Base-by-base conservation (phyloP, 2,888 invertebrate genomes). In the Nemurella pictetii region DNA sequence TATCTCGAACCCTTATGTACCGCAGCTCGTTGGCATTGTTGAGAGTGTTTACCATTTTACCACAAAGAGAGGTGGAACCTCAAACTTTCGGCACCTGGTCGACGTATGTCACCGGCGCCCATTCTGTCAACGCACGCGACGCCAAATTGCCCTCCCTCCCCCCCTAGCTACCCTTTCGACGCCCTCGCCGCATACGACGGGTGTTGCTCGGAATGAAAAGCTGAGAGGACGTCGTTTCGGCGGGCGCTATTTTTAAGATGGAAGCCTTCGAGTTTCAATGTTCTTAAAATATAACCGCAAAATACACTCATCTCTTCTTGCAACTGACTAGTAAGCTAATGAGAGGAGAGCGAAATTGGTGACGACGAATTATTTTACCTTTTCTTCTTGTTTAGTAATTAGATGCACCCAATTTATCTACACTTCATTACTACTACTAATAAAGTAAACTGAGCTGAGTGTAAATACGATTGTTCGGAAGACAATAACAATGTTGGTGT, bases 11-110 rank as follows among this genome's bases (percentile, higher is more conserved):
- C 12, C 4, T 35, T 12, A 7, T 35, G 35, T 12, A 35, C 35
- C 35, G 12, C 35, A 4, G 12, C 35, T 35, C 4, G 9, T 7
- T 12, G 55, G 55, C 55, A 55, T 55, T 55, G 55, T 55, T 20
- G n/a, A n/a, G n/a, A n/a, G 1, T 55, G 55, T 55, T 15, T 55
- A 7, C 55, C 55, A 12, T 55, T 20, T 55, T 12, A 55, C 55
- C 55, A 20, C 55, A 55, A 55, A 55, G 20, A 7, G 55, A 55
- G 20, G 55, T n/a, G 29, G 78, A 29, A 15, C 9, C 28, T 30
- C 30, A 0, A 78, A 82, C 84, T 85, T 85, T 85, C 85, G 84
- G 85, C 85, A 85, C 85, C 85, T 85, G 85, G 78, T 85, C 82
- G 77, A 77, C 77, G 36, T 83, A 83, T 84, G 85, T 85, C 84